A percentile compares a stretch with the other conserved stretches of the same genome.
These are phyloP conservation scores for Baronia brevicornis DNA, from an alignment of 2,888 invertebrate genomes.

Conservation along the genomic window DNA sequence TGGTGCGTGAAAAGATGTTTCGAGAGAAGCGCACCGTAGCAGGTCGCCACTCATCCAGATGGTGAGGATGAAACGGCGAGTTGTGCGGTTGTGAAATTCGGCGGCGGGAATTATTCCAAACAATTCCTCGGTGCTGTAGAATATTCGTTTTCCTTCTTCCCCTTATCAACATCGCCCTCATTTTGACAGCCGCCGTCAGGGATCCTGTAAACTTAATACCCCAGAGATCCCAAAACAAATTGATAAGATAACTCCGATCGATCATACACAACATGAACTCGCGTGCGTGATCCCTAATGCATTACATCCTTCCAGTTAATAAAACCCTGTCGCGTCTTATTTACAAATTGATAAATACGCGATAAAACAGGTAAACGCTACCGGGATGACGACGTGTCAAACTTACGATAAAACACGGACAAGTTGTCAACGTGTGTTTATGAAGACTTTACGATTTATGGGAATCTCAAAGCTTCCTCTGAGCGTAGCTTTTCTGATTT, in stretches of 20 bases:
- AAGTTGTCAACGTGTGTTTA: constrained; percentile 18
- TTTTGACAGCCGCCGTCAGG: constrained; percentile 20
- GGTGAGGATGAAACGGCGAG: too few relatives aligned
- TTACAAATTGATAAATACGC: constrained; percentile 54
- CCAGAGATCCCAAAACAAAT: constrained; percentile 27
- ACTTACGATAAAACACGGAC: constrained; percentile 22
- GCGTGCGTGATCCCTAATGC: constrained; percentile 44
- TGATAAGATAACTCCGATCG: constrained; percentile 37
- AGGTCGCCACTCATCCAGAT: too few relatives aligned
- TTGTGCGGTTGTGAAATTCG: too few relatives aligned
- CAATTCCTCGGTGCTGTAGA: constrained; percentile 5
- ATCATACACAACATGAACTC: constrained; percentile 38
- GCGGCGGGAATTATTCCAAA: constrained; percentile 1
- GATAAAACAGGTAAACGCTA: constrained; percentile 38
- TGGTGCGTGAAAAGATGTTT: too few relatives aligned
- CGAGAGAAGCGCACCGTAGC: too few relatives aligned
- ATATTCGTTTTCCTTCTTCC: constrained; percentile 4
- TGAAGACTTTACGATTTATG: too few relatives aligned
- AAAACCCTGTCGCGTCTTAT: constrained; percentile 50
- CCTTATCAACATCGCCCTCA: constrained; percentile 16
- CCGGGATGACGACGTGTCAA: constrained; percentile 29
- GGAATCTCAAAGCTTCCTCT: too few relatives aligned
- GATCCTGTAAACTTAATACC: constrained; percentile 18
- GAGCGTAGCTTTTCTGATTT: too few relatives aligned
- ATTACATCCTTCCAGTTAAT: constrained; percentile 56